Evolutionary conservation across 1,140 invertebrate species (phyloP).

Genomic region (Anoplophora glabripennis): DNA sequence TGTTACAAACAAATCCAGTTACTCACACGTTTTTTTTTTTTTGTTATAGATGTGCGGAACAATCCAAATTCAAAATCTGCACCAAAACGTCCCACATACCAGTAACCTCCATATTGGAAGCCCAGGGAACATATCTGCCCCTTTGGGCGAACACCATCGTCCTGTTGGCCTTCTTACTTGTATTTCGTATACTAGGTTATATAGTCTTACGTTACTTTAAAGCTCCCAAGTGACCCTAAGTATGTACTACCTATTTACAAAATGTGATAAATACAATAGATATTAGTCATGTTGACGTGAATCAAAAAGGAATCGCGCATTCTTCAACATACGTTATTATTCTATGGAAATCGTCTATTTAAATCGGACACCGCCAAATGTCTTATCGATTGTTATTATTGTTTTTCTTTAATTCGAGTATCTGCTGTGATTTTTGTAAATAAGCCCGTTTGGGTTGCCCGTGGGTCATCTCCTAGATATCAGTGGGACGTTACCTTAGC

Average conservation of each 20-base stretch:
- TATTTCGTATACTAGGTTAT: constrained; percentile 73
- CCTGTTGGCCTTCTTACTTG: constrained; percentile 68
- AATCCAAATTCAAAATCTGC: constrained; percentile 67
- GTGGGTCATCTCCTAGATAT: not conserved
- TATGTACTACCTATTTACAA: constrained; percentile 19
- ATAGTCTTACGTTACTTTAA: constrained; percentile 71
- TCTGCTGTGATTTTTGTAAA: not conserved
- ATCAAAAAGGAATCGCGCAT: constrained; percentile 7
- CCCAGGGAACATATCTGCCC: constrained; percentile 60
- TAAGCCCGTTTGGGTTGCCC: not conserved
- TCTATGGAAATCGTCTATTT: constrained; percentile 4
- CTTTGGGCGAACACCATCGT: constrained; percentile 76
- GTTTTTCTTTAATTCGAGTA: not conserved
- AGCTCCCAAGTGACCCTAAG: constrained; percentile 56
- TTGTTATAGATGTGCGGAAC: constrained; percentile 61
- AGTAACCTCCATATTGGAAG: constrained; percentile 64
- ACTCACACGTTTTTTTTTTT: too few relatives aligned
- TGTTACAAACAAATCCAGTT: too few relatives aligned
- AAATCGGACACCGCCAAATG: constrained; percentile 3
- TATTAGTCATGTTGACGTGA: constrained; percentile 16
- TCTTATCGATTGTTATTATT: not conserved
- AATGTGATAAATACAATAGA: constrained; percentile 37
- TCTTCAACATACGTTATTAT: not conserved
- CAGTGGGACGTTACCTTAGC: constrained; percentile 6
- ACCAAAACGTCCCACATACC: constrained; percentile 60